Evolutionary conservation across 2,888 invertebrate genomes (phyloP).

Genomic region (Microdon myrmicae): DNA sequence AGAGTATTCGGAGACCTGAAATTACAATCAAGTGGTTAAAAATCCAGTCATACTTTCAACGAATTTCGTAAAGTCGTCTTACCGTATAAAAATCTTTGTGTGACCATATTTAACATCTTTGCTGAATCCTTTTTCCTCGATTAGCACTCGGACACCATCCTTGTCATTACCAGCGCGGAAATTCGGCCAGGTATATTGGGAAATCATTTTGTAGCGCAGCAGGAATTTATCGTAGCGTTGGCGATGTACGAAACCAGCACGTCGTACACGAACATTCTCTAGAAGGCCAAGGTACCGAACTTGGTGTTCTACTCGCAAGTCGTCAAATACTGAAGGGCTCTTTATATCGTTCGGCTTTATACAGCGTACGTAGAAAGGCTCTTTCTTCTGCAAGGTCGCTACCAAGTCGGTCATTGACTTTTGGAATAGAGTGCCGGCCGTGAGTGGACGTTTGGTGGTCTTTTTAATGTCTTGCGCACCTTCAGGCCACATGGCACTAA

Average conservation of each 20-base stretch:
- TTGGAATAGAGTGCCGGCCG: conserved; percentile 94
- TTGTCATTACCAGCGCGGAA: conserved; percentile 80
- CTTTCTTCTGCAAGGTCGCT: conserved; percentile 87
- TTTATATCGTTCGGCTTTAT: conserved; percentile 97
- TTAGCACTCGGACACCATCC: conserved; percentile 86
- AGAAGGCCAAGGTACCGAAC: conserved; percentile 85
- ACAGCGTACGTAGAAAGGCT: conserved; percentile 96
- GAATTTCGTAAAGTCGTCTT: neutral
- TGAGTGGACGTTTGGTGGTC: conserved; percentile 94
- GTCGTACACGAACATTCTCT: conserved; percentile 94
- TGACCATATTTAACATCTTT: conserved; percentile 93
- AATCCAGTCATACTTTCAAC: neutral
- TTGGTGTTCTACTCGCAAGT: conserved; percentile 72
- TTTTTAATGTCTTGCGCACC: conserved; percentile 89
- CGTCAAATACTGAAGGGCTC: conserved; percentile 85
- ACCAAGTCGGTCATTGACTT: conserved; percentile 93
- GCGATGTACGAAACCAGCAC: conserved; percentile 97
- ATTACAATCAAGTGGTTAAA: neutral
- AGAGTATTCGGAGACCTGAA: conserved; percentile 83
- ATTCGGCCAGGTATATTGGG: conserved; percentile 96
- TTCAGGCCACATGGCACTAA: conserved; percentile 95
- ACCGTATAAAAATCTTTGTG: conserved; percentile 94
- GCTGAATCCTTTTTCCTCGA: conserved; percentile 80
- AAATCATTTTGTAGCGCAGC: conserved; percentile 96
- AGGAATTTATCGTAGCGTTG: conserved; percentile 94